These are phyloP conservation scores for Drosophila mauritiana DNA, from an alignment of 1,140 invertebrate genomes.

Conservation along the genomic window DNA sequence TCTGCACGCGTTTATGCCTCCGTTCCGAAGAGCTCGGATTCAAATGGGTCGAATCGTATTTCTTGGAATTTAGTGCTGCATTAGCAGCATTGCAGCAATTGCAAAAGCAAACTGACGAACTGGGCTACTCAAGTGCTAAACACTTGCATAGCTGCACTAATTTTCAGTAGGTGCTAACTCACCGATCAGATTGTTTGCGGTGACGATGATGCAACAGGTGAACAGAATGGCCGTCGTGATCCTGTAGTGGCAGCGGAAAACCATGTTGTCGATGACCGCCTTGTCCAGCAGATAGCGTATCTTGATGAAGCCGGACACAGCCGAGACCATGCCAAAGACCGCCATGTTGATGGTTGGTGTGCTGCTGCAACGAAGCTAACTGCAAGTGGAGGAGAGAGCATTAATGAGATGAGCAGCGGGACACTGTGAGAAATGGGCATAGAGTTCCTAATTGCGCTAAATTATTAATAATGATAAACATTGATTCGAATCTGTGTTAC, in stretches of 20 bases:
- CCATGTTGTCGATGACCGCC: slow-evolving; percentile 94
- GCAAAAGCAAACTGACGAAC: slow-evolving; percentile 28
- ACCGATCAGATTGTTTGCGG: slow-evolving; percentile 95
- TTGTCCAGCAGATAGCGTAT: slow-evolving; percentile 94
- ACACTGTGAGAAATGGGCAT: slow-evolving; percentile 2
- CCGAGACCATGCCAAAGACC: slow-evolving; percentile 91
- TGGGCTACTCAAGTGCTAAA: slow-evolving; percentile 33
- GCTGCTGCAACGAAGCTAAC: slow-evolving; percentile 55
- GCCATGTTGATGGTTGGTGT: slow-evolving; percentile 87
- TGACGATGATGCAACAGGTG: slow-evolving; percentile 94
- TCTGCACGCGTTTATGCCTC: slow-evolving; percentile 11
- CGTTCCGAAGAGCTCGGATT: slow-evolving; percentile 36
- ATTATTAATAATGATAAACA: too few species aligned
- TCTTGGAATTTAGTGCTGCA: slow-evolving; percentile 28
- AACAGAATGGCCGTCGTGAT: slow-evolving; percentile 95
- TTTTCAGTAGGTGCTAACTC: slow-evolving; percentile 81
- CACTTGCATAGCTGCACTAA: slow-evolving; percentile 63
- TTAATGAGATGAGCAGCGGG: neutral
- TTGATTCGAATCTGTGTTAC: neutral
- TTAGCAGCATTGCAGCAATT: slow-evolving; percentile 53
- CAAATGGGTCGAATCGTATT: slow-evolving; percentile 12
- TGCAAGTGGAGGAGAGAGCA: slow-evolving; percentile 26
- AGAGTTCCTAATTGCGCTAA: too few species aligned
- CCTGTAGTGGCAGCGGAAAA: slow-evolving; percentile 95
- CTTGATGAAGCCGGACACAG: slow-evolving; percentile 94